Evolutionary conservation across 2,888 invertebrate species (phyloP).

Genomic region (Caenorhabditis sp.): DNA sequence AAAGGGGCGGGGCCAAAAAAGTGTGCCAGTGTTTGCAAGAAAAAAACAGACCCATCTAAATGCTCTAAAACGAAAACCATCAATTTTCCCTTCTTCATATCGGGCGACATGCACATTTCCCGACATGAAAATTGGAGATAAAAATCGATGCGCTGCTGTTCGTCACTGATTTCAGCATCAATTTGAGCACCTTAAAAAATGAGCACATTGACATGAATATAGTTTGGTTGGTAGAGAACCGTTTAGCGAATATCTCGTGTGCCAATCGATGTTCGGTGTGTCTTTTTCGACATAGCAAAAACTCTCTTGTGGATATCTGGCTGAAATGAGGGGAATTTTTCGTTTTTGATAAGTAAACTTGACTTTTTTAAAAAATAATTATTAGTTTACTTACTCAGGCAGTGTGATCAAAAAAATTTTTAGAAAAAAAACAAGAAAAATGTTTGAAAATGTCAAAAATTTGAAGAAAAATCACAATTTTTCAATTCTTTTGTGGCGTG

Average conservation of each 20-base stretch:
- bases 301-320: slow-evolving; percentile 8
- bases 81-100: slow-evolving; percentile 7
- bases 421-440: too few species aligned
- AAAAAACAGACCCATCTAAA: slow-evolving; percentile 11
- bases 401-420: too few species aligned
- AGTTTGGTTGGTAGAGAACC: background rate
- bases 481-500: too few species aligned
- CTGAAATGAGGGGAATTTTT: background rate
- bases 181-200: slow-evolving; percentile 11
- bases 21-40: too few species aligned
- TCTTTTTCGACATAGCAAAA: slow-evolving; percentile 16
- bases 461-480: too few species aligned
- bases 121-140: slow-evolving; percentile 19
- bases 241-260: too few species aligned
- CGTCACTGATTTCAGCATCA: background rate
- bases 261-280: background rate
- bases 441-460: too few species aligned
- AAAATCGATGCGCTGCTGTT: background rate
- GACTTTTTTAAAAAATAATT: too few species aligned
- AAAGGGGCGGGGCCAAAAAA: too few species aligned
- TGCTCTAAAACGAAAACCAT: slow-evolving; percentile 25
- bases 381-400: too few species aligned
- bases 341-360: background rate
- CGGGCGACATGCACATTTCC: slow-evolving; percentile 7
- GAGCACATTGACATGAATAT: background rate